Base-by-base conservation (phyloP, 2,888 invertebrate species). In the Microchrysa polita region DNA sequence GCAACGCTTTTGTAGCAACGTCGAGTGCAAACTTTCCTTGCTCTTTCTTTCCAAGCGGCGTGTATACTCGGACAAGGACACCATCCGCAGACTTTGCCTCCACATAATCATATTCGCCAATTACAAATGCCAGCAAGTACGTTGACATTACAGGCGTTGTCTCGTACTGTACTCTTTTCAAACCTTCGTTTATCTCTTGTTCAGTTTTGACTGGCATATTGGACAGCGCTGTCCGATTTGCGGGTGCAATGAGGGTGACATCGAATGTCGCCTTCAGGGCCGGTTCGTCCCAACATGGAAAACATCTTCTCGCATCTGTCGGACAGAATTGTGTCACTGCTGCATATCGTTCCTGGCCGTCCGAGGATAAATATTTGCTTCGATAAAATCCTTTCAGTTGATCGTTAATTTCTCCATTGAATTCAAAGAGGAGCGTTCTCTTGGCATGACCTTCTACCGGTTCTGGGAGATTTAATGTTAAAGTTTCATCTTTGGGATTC, bases 211-310 rank as follows among this genome's bases (percentile, higher is more conserved):
- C 88, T 1, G 91, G 91, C 97, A 97, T 98, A 84, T 98, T 98
- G 23, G 97, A 97, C 71, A 98, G 88, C 40, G 96, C 96, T 5
- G 94, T 93, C 77, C 92, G 88, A 81, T 93, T 90, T 74, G 90
- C 88, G 27, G 95, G 94, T 72, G 96, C 94, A 75, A 91, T 88
- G 16, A 98, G 86, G 0, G 91, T 90, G 76, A 98, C 93, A 82
- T 96, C 93, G 85, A 98, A 98, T 1, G 94, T 96, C 1, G 98
- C 94, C 85, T 98, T 98, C 76, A 94, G 90, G 12, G 96, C 94
- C 9, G 98, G 98, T 84, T 98, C 98, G 84, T 98, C 98, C 96
- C 96, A 98, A 84, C 97, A 98, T 2, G 98, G 98, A 81, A 98
- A 98, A 81, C 96, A 95, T 78, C 94, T 88, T 73, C 98, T 89